A percentile compares a stretch with the other conserved stretches of the same genome.
phyloP scores from a whole-genome alignment of 2,888 invertebrate species.

The Agriopis aurantiaria region DNA sequence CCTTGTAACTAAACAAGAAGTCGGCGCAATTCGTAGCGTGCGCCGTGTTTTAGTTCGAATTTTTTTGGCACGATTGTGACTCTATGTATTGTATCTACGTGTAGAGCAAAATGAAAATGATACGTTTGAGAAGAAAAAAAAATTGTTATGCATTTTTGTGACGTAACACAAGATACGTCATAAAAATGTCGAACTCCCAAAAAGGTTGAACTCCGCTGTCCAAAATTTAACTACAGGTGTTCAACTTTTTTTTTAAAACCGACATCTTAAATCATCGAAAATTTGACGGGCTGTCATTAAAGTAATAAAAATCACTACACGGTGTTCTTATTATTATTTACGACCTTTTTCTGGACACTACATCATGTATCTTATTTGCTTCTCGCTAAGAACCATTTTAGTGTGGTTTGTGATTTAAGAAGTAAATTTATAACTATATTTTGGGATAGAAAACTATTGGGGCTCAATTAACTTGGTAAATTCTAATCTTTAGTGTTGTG shows the following conservation, averaged over 20 bases:
- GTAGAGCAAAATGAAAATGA: too few species aligned
- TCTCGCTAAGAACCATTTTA: neutral
- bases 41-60: too few species aligned
- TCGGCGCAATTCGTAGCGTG: too few species aligned
- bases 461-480: slow-evolving; percentile 31
- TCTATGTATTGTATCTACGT: too few species aligned
- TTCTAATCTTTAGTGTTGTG: slow-evolving; percentile 37
- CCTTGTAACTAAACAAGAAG: too few species aligned
- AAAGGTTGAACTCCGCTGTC: slow-evolving; percentile 42
- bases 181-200: neutral
- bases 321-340: slow-evolving; percentile 43
- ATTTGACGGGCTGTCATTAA: slow-evolving; percentile 51
- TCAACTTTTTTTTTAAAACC: slow-evolving; percentile 43
- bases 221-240: slow-evolving; percentile 46
- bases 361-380: slow-evolving; percentile 27
- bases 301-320: slow-evolving; percentile 51
- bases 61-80: too few species aligned
- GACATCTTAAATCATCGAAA: slow-evolving; percentile 50
- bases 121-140: too few species aligned
- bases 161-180: too few species aligned
- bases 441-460: slow-evolving; percentile 31
- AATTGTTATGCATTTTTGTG: too few species aligned
- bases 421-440: slow-evolving; percentile 47
- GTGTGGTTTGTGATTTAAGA: neutral
- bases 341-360: slow-evolving; percentile 29